Percentiles rank a stretch among this genome's conserved stretches.
Conservation (phyloP, 2,888 invertebrate genomes). For the Leptopterna dolabrata region DNA sequence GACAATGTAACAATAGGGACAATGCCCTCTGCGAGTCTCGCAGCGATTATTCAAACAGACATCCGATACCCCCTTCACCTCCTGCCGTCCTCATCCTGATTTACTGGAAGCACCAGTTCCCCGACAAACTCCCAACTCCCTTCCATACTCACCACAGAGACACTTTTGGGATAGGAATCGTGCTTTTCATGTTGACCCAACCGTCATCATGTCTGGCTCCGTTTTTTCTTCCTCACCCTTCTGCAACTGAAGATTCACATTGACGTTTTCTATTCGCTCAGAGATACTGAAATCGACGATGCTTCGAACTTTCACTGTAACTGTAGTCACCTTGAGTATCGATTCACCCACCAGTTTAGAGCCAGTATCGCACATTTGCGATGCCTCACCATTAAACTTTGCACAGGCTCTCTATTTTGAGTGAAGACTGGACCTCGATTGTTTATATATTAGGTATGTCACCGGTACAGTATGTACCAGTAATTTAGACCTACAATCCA, state of each 20-base stretch:
- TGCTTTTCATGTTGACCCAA: background rate
- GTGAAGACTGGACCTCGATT: too few relatives aligned
- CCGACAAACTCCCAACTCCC: background rate
- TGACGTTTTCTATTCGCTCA: background rate
- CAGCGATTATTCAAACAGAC: constrained; percentile 47
- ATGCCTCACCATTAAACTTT: too few relatives aligned
- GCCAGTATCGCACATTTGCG: too few relatives aligned
- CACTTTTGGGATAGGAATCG: background rate
- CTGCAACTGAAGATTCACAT: background rate
- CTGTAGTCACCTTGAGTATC: too few relatives aligned
- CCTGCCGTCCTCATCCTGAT: background rate
- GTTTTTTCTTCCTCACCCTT: background rate
- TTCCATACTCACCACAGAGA: background rate
- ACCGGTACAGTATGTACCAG: too few relatives aligned
- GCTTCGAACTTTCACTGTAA: too few relatives aligned
- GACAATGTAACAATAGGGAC: constrained; percentile 46
- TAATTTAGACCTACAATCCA: too few relatives aligned
- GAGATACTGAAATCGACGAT: too few relatives aligned
- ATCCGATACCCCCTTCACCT: constrained; percentile 27
- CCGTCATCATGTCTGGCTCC: background rate
- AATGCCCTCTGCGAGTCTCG: constrained; percentile 24
- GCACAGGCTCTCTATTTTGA: too few relatives aligned
- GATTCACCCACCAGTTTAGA: too few relatives aligned
- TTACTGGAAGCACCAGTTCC: constrained; percentile 18
- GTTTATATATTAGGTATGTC: too few relatives aligned